A percentile compares a stretch with the other conserved stretches of the same genome.
Conservation (phyloP, 2,797 vertebrate genomes). For the Crax fasciolata region DNA sequence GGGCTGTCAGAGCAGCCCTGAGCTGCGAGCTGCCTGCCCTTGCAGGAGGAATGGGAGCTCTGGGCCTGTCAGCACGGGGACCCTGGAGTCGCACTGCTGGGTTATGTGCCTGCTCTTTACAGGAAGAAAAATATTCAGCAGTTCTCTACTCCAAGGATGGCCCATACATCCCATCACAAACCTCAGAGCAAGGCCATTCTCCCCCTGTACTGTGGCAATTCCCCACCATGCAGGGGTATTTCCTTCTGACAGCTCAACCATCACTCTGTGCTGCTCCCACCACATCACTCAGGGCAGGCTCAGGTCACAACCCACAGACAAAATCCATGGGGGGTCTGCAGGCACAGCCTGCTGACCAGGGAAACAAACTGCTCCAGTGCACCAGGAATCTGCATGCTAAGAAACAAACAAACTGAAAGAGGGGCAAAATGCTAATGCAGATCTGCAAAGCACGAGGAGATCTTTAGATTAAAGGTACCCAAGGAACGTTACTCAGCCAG, state of each 20-base stretch:
- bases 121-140: background rate
- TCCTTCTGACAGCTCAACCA: background rate
- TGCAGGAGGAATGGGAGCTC: background rate
- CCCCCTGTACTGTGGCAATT: accelerated
- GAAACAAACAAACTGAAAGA: background rate
- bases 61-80: accelerated
- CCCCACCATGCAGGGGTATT: background rate
- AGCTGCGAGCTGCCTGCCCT: background rate
- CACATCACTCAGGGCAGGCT: background rate
- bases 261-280: background rate
- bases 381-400: background rate
- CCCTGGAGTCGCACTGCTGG: background rate
- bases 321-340: background rate
- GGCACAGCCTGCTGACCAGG: background rate
- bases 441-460: constrained; percentile 4
- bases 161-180: too few species aligned
- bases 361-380: background rate
- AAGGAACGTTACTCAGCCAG: background rate
- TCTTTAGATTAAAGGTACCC: constrained; percentile 15
- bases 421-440: constrained; percentile 26
- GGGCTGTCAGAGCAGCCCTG: background rate
- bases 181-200: background rate
- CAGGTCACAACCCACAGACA: background rate
- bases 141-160: background rate
- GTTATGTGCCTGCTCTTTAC: background rate